Conservation (phyloP, 1,140 invertebrate genomes). For the Laodelphax striatellus region DNA sequence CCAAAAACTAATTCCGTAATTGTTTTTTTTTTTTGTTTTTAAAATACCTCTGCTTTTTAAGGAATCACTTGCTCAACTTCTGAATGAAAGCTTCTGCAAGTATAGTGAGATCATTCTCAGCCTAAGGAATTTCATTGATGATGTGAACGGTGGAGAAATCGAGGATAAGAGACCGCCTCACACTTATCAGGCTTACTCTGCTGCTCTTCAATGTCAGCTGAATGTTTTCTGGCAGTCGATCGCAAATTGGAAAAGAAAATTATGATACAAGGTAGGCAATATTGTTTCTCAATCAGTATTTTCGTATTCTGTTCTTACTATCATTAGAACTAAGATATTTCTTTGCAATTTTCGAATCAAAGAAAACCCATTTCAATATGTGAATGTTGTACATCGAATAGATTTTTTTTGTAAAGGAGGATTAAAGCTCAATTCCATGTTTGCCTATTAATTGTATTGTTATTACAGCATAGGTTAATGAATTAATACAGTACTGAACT, state of each 20-base stretch:
- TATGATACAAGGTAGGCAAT: neutral
- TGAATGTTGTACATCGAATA: too few species aligned
- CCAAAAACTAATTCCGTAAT: too few species aligned
- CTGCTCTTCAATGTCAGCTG: neutral
- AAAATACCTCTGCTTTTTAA: too few species aligned
- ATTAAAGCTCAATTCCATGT: too few species aligned
- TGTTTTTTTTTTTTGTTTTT: neutral
- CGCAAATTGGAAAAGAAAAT: neutral
- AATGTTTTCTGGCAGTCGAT: neutral
- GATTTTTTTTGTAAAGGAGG: too few species aligned
- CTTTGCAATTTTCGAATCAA: neutral
- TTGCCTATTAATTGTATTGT: too few species aligned
- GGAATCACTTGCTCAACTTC: neutral
- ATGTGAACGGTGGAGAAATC: neutral
- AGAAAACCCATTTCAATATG: too few species aligned
- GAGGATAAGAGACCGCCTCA: neutral
- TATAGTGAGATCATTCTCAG: neutral
- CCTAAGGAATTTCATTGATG: neutral
- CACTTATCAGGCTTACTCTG: neutral
- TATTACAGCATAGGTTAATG: too few species aligned
- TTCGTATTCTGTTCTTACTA: too few species aligned
- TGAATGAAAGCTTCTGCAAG: neutral
- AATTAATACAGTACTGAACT: too few species aligned
- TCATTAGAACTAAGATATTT: neutral
- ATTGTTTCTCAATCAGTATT: neutral